Percentiles rank a stretch among this genome's conserved stretches.
Evolutionary conservation across 1,140 invertebrate genomes (phyloP).

Genomic region (Temnothorax nylanderi): DNA sequence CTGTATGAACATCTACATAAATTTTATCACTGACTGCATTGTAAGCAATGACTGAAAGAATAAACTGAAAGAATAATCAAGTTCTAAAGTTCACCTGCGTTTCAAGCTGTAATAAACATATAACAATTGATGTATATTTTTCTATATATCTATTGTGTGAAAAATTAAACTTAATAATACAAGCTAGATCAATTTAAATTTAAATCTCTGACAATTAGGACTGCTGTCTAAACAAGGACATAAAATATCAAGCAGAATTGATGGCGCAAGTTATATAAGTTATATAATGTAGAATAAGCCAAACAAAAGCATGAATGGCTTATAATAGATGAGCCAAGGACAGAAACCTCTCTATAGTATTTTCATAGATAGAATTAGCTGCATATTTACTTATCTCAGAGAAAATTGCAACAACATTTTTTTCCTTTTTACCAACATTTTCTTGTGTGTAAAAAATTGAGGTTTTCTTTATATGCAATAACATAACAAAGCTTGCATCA

Average conservation of each 20-base stretch:
- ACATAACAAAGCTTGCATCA: background rate
- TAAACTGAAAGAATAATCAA: too few species aligned
- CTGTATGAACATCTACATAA: too few species aligned
- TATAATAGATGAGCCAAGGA: conserved; percentile 39
- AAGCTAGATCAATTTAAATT: background rate
- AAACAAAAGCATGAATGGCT: background rate
- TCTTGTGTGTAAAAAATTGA: background rate
- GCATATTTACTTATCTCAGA: background rate
- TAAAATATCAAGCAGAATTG: background rate
- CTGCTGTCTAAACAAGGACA: background rate
- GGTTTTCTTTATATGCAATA: background rate
- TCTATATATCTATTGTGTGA: background rate
- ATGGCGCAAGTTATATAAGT: background rate
- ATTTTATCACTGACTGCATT: too few species aligned
- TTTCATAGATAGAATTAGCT: background rate
- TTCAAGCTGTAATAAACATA: background rate
- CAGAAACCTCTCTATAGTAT: background rate
- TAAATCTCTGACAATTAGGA: background rate
- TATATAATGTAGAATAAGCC: background rate
- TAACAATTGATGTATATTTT: background rate
- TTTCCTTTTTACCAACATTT: background rate
- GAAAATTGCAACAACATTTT: background rate
- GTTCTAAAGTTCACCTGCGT: background rate
- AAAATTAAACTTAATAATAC: background rate
- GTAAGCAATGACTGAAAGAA: too few species aligned